Conservation (phyloP, 2,113 vertebrate genomes). For the Ptilorrhoa leucosticta region DNA sequence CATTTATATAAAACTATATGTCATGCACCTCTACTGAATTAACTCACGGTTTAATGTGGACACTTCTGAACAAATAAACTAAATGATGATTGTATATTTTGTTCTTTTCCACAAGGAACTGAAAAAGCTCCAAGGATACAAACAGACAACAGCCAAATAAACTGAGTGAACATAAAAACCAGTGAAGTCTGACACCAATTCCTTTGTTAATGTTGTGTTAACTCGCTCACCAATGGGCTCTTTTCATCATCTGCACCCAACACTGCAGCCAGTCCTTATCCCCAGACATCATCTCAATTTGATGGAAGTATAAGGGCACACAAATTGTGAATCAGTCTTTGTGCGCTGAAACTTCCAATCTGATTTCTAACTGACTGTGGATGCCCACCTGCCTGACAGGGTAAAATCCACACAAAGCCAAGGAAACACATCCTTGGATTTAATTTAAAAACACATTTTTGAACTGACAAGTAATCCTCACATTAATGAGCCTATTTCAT, state of each 20-base stretch:
- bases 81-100: neutral
- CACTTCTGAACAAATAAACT: slow-evolving; percentile 21
- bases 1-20: neutral
- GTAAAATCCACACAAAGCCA: neutral
- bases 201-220: neutral
- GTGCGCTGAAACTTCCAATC: neutral
- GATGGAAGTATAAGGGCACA: neutral
- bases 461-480: neutral
- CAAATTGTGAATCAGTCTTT: neutral
- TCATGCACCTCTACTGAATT: neutral
- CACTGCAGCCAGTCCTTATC: neutral
- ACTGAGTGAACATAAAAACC: neutral
- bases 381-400: neutral
- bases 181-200: neutral
- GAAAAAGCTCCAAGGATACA: neutral
- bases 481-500: neutral
- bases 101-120: neutral
- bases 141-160: slow-evolving; percentile 49
- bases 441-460: neutral
- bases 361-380: neutral
- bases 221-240: neutral
- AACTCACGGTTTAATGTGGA: neutral
- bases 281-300: neutral
- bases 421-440: neutral
- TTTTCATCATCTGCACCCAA: neutral